These are phyloP conservation scores for Bubo scandiacus DNA, from an alignment of 2,113 vertebrate genomes.

Conservation along the genomic window DNA sequence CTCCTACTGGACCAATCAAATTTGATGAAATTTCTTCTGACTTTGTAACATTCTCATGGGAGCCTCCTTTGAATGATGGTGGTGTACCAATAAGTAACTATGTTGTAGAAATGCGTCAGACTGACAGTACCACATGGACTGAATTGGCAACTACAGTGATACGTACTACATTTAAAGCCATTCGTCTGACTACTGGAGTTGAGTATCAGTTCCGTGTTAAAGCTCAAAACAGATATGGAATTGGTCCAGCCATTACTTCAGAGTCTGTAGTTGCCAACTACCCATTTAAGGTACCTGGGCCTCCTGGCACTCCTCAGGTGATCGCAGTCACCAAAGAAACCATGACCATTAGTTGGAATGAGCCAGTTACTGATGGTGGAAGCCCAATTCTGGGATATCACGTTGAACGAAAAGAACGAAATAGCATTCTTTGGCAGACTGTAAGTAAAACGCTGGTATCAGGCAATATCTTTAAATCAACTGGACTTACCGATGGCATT, in stretches of 20 bases:
- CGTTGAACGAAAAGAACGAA: conserved; percentile 95
- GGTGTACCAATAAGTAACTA: conserved; percentile 97
- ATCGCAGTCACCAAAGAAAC: conserved; percentile 91
- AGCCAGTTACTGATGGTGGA: conserved; percentile 94
- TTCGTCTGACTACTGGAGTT: conserved; percentile 87
- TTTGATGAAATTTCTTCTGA: conserved; percentile 92
- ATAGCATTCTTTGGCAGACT: conserved; percentile 91
- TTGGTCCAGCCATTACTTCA: conserved; percentile 88
- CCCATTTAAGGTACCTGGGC: conserved; percentile 94
- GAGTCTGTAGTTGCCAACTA: conserved; percentile 88
- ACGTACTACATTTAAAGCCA: conserved; percentile 93
- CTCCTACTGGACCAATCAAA: conserved; percentile 92
- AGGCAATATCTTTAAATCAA: conserved; percentile 93
- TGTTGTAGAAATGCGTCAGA: conserved; percentile 90
- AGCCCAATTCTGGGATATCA: conserved; percentile 95
- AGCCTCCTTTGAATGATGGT: conserved; percentile 93
- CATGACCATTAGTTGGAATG: conserved; percentile 96
- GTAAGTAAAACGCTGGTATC: conserved; percentile 88
- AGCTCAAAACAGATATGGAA: conserved; percentile 96
- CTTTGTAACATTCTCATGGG: conserved; percentile 90
- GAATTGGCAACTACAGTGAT: conserved; percentile 89
- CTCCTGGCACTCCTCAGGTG: conserved; percentile 93
- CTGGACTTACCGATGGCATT: conserved; percentile 89
- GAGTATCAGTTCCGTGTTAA: conserved; percentile 97
- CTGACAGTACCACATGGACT: conserved; percentile 89